Evolutionary conservation across 2,888 invertebrate species (phyloP).

Genomic region (Drosophila falleni): DNA sequence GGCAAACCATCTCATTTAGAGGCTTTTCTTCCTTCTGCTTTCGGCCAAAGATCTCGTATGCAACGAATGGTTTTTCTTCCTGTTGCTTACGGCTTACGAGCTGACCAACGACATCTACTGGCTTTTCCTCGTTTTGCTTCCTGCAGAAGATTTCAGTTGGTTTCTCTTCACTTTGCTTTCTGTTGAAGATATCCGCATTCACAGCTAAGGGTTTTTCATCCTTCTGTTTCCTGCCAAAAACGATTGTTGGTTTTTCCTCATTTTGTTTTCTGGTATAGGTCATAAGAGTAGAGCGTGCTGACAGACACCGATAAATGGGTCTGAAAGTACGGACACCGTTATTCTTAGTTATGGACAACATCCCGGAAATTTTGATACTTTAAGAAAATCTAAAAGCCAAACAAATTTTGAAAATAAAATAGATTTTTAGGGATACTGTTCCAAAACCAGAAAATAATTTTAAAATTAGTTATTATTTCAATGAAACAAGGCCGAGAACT

Average conservation of each 20-base stretch:
- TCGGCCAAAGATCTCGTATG: neutral
- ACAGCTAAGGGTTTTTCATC: neutral
- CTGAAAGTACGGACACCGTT: neutral
- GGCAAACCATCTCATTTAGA: no score
- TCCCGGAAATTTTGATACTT: conserved; percentile 4
- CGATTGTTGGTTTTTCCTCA: neutral
- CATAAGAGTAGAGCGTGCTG: neutral
- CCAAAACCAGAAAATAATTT: conserved; percentile 4
- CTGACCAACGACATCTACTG: neutral
- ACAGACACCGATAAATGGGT: conserved; percentile 20
- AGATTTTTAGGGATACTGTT: neutral
- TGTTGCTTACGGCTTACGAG: neutral
- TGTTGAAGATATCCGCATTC: neutral
- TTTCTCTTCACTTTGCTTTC: neutral
- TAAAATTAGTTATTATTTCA: neutral
- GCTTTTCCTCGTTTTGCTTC: neutral
- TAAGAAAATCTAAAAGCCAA: neutral
- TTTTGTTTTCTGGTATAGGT: neutral
- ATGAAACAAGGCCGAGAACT: neutral
- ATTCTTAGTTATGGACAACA: conserved; percentile 18
- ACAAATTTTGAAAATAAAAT: neutral
- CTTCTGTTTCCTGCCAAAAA: neutral
- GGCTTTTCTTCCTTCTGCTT: neutral
- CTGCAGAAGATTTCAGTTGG: neutral
- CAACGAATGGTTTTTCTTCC: neutral